Conservation (phyloP, 2,113 vertebrate species). For the Phrynosoma platyrhinos region DNA sequence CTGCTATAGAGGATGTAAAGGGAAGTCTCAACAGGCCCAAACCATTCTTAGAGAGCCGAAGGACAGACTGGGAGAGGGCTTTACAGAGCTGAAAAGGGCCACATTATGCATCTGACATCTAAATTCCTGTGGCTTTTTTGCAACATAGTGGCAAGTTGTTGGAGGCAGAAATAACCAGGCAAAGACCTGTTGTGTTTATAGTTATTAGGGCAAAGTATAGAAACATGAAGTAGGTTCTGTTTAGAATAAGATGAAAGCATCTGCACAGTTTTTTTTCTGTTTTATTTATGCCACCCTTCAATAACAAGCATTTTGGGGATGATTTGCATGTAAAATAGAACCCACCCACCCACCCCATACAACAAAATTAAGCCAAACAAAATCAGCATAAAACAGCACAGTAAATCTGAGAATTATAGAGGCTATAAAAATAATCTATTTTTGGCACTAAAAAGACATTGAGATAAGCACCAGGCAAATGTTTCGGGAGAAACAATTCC, state of each 20-base stretch:
- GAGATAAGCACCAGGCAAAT: neutral
- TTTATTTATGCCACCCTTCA: neutral
- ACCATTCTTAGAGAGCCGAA: neutral
- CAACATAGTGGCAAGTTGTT: neutral
- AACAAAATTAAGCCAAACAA: neutral
- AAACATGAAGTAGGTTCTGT: neutral
- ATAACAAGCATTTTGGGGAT: neutral
- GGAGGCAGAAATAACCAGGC: neutral
- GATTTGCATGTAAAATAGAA: neutral
- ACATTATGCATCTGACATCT: neutral
- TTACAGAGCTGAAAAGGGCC: neutral
- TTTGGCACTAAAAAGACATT: neutral
- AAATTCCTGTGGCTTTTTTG: neutral
- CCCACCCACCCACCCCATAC: too few relatives aligned
- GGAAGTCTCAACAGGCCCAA: neutral
- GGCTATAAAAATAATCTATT: neutral
- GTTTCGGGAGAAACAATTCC: too few relatives aligned
- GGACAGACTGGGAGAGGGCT: neutral
- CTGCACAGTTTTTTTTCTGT: neutral
- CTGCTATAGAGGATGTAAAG: neutral
- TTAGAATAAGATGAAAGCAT: neutral
- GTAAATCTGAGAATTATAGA: neutral
- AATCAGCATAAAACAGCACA: neutral
- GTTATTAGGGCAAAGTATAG: neutral
- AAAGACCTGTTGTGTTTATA: neutral